A percentile compares a stretch with the other conserved stretches of the same genome.
These are phyloP conservation scores for Hylia prasina DNA, from an alignment of 2,113 vertebrate species.

Conservation along the genomic window DNA sequence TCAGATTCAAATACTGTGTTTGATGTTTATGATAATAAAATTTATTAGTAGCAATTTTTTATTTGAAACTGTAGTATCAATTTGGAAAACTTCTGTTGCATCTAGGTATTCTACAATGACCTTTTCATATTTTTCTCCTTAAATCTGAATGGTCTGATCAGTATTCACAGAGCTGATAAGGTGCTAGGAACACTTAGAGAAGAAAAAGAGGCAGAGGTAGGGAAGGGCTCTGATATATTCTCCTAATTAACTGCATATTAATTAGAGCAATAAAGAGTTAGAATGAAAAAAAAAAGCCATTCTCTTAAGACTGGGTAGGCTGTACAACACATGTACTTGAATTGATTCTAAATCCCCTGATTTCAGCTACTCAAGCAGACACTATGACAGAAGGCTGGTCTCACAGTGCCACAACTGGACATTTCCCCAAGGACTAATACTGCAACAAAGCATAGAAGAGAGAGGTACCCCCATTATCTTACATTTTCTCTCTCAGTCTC, in stretches of 20 bases:
- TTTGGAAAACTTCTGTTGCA: neutral
- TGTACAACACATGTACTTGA: neutral
- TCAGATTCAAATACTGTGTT: neutral
- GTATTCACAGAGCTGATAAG: neutral
- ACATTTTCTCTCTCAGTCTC: neutral
- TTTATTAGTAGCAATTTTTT: neutral
- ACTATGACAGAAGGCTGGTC: neutral
- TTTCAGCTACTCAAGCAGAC: neutral
- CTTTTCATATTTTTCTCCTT: neutral
- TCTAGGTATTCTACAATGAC: neutral
- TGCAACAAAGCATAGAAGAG: neutral
- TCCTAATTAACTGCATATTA: neutral
- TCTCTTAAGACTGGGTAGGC: neutral
- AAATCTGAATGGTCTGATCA: neutral
- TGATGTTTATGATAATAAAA: neutral
- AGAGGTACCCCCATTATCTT: neutral
- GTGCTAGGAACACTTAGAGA: neutral
- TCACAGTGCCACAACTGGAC: neutral
- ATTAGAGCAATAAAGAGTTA: neutral
- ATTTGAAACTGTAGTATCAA: neutral
- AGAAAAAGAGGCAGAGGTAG: neutral
- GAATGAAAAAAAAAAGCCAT: neutral
- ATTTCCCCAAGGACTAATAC: neutral
- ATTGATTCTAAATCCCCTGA: neutral
- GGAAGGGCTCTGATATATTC: neutral